A percentile compares a stretch with the other conserved stretches of the same genome.
phyloP scores from a whole-genome alignment of 2,797 vertebrate genomes.

The Lepus townsendii region DNA sequence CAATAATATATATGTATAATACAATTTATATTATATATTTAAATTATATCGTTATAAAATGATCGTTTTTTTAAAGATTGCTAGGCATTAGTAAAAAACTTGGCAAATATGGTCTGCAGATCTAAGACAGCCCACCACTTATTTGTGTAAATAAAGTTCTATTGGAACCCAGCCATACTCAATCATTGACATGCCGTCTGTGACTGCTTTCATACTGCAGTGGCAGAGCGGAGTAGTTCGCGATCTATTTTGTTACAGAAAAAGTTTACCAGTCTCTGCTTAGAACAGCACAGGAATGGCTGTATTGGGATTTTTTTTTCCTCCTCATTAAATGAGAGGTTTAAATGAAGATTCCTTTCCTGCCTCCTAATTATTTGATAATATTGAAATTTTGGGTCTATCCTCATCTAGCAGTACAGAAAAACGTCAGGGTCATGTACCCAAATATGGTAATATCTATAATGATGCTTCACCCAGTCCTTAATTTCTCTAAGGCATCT shows the following conservation, averaged over 20 bases:
- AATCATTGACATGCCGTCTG: neutral
- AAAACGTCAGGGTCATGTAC: neutral
- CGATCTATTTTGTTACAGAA: neutral
- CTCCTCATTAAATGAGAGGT: neutral
- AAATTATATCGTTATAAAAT: neutral
- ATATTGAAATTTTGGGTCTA: neutral
- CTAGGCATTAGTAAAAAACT: neutral
- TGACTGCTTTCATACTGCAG: neutral
- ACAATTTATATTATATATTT: neutral
- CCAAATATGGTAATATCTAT: neutral
- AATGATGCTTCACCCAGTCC: neutral
- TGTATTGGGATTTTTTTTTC: neutral
- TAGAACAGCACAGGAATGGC: neutral
- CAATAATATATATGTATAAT: no score
- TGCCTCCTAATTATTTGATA: neutral
- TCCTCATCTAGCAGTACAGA: neutral
- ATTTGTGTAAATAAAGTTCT: conserved; percentile 55
- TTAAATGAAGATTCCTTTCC: neutral
- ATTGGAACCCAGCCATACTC: neutral
- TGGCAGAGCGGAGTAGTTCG: neutral
- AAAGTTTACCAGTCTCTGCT: neutral
- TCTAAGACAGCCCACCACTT: neutral
- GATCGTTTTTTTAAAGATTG: neutral
- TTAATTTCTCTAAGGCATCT: neutral
- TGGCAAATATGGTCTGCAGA: neutral